A percentile compares a stretch with the other conserved stretches of the same genome.
phyloP scores from a whole-genome alignment of 1,140 invertebrate genomes.

The Goniozus legneri region DNA sequence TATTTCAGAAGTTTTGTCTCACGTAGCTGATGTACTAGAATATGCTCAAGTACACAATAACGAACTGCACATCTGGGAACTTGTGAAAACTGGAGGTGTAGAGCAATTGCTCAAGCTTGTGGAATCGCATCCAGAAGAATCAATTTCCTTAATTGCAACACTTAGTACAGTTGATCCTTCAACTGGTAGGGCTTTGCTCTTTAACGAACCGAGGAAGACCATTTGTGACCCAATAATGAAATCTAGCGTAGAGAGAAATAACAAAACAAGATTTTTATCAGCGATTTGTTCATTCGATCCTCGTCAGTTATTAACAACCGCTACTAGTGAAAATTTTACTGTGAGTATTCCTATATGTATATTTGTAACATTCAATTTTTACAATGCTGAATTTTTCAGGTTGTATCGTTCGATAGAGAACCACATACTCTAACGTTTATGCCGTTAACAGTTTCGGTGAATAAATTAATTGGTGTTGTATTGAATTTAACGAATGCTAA shows the following conservation, averaged over 20 bases:
- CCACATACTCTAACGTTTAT: too few species aligned
- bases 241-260: slow-evolving; percentile 30
- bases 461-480: slow-evolving; percentile 23
- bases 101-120: slow-evolving; percentile 36
- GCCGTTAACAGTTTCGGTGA: slow-evolving; percentile 17
- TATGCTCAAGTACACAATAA: slow-evolving; percentile 15
- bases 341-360: slow-evolving; percentile 19
- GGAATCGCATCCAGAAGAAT: slow-evolving; percentile 36
- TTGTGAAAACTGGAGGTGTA: slow-evolving; percentile 32
- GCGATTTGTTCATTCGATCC: slow-evolving; percentile 41
- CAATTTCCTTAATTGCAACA: slow-evolving; percentile 33
- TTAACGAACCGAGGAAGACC: slow-evolving; percentile 24
- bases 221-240: slow-evolving; percentile 34
- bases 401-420: too few species aligned
- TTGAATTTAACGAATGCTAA: slow-evolving; percentile 13
- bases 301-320: slow-evolving; percentile 31
- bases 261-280: slow-evolving; percentile 30
- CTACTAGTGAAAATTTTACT: slow-evolving; percentile 37
- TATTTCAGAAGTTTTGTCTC: slow-evolving; percentile 28
- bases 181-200: slow-evolving; percentile 8
- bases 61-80: slow-evolving; percentile 34
- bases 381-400: too few species aligned
- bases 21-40: slow-evolving; percentile 29
- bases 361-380: neutral
- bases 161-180: slow-evolving; percentile 22